phyloP scores from a whole-genome alignment of 92 coral and sea anemone species.

The Porites divaricata region DNA sequence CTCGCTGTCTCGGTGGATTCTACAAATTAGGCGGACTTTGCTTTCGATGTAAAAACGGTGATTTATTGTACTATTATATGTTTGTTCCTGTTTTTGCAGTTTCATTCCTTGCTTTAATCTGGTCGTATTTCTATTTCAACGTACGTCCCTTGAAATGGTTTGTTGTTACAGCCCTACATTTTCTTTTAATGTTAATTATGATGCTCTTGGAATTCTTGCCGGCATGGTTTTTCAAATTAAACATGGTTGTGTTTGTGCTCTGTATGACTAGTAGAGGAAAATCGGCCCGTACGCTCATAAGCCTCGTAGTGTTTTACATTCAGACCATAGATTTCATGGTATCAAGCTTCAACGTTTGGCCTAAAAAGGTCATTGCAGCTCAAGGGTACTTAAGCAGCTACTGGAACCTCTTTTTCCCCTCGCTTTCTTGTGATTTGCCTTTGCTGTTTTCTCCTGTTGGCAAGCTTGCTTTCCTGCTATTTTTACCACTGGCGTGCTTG shows the following conservation, averaged over 20 bases:
- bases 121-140: conserved; percentile 45
- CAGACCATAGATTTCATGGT: conserved; percentile 80
- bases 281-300: conserved; percentile 43
- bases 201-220: conserved; percentile 63
- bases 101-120: conserved; percentile 46
- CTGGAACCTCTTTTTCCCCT: conserved; percentile 71
- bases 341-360: conserved; percentile 76
- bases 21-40: conserved; percentile 69
- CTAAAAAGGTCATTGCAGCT: conserved; percentile 40
- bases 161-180: conserved; percentile 47
- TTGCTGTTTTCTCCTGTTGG: conserved; percentile 64
- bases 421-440: conserved; percentile 72
- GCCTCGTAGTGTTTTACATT: conserved; percentile 71
- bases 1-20: conserved; percentile 56
- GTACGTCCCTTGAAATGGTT: conserved; percentile 51
- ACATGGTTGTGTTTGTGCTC: conserved; percentile 58
- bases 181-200: conserved; percentile 48
- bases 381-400: conserved; percentile 75
- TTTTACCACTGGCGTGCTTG: conserved; percentile 59
- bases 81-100: conserved; percentile 51
- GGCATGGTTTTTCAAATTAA: conserved; percentile 64
- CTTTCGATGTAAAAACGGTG: conserved; percentile 44
- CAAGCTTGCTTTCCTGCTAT: conserved; percentile 56
- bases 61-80: conserved; percentile 30
- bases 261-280: conserved; percentile 59